Percentiles rank a stretch among this genome's conserved stretches.
phyloP scores from a whole-genome alignment of 37 sponge, comb jelly and placozoan genomes.

The Spongilla lacustris region DNA sequence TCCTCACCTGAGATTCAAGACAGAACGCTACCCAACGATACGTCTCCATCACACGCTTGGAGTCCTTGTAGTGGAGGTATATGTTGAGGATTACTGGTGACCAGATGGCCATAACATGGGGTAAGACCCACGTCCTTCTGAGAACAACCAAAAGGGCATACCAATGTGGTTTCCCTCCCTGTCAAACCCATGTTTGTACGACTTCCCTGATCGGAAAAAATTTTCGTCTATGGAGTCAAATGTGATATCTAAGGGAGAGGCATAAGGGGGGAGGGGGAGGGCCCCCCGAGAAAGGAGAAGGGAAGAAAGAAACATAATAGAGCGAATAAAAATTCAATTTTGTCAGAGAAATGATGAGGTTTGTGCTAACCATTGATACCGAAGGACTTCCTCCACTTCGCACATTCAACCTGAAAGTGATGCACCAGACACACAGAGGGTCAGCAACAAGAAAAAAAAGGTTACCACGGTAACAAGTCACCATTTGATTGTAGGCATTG shows the following conservation, averaged over 20 bases:
- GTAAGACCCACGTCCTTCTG: not conserved
- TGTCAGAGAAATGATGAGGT: too few relatives aligned
- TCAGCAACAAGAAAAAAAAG: not conserved
- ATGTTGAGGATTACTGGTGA: constrained; percentile 70
- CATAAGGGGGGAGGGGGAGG: not conserved
- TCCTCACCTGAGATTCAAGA: constrained; percentile 71
- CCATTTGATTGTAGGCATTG: constrained; percentile 67
- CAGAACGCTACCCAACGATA: constrained; percentile 74
- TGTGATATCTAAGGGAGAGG: constrained; percentile 11
- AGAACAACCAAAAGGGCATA: constrained; percentile 7
- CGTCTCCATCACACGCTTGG: constrained; percentile 32
- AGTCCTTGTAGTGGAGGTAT: constrained; percentile 63
- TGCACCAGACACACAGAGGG: not conserved
- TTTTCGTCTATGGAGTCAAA: constrained; percentile 41
- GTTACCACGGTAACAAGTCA: constrained; percentile 5
- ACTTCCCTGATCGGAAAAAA: constrained; percentile 48
- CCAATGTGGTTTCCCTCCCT: constrained; percentile 52
- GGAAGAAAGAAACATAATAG: not conserved
- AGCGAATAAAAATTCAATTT: too few relatives aligned
- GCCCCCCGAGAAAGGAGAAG: not conserved
- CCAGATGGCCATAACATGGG: not conserved
- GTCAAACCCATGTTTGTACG: constrained; percentile 55
- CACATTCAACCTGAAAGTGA: constrained; percentile 18
- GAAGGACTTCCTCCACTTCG: constrained; percentile 56
- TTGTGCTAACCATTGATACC: constrained; percentile 51